Base-by-base conservation (phyloP, 2,797 vertebrate genomes). In the Hydrocynus forskahlii region DNA sequence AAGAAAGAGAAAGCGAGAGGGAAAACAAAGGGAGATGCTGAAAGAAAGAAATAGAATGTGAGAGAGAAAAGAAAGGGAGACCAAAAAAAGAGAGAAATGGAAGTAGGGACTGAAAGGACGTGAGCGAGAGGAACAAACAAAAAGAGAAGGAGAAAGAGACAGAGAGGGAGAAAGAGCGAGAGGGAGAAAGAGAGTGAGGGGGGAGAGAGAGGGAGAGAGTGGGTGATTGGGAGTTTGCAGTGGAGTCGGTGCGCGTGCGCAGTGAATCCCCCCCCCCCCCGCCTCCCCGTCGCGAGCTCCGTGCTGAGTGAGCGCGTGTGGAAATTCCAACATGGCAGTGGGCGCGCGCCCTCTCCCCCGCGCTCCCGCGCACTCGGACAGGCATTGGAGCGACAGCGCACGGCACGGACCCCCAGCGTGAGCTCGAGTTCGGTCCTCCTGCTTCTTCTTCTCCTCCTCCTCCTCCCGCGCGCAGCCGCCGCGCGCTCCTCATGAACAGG, bases 251-350 rank as follows among this genome's bases (percentile, higher is more conserved):
- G 91, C 96, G 96, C 97, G 96, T 96, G 96, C 96, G 97, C 95
- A 93, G 87, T 94, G 90, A 95, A 95, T 96, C 96, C 95, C 94
- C 91, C 94, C 92, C 92, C 96, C 96, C 95, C 94, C 90, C 94
- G 92, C 92, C 96, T 96, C 95, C 94, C 94, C 92, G 92, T 95
- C 92, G 95, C 96, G 96, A 97, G 96, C 97, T 97, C 96, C 97
- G 95, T 95, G 90, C 89, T 95, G 75, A 95, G 96, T 63, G 62
- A 63, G 62, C 62, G 62, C 62, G 62, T 63, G 62, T 63, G 62
- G 62, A 63, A 96, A 98, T 98, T 97, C 96, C 97, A 98, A 97
- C 97, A 98, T 98, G 97, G 97, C 97, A 98, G 97, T 94, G 95
- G 95, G 50, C 75, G 52, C 94, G 95, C 95, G 96, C 96, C 95